These are phyloP conservation scores for Drosophila ananassae DNA, from an alignment of 1,140 invertebrate species.

Conservation along the genomic window DNA sequence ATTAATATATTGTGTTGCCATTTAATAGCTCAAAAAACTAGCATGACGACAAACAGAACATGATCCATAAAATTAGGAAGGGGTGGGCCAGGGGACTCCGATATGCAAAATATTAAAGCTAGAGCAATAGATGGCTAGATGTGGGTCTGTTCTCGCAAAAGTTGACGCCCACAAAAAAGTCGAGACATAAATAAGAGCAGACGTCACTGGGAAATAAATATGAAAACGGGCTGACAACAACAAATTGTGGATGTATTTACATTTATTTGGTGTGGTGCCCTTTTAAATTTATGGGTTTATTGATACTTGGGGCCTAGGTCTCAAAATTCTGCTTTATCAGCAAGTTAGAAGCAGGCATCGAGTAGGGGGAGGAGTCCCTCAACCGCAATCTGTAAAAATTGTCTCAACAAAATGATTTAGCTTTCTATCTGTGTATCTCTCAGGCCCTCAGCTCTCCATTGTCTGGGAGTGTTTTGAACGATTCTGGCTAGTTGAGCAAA, in stretches of 20 bases:
- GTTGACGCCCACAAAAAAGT: slow-evolving; percentile 50
- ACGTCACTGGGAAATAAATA: slow-evolving; percentile 34
- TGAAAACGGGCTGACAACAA: slow-evolving; percentile 61
- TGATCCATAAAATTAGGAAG: slow-evolving; percentile 28
- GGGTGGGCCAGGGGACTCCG: slow-evolving; percentile 26
- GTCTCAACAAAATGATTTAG: slow-evolving; percentile 50
- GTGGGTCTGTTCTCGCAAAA: slow-evolving; percentile 26
- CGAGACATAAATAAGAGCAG: slow-evolving; percentile 46
- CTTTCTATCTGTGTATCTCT: slow-evolving; percentile 27
- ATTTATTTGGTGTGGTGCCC: slow-evolving; percentile 39
- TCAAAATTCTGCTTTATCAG: slow-evolving; percentile 55
- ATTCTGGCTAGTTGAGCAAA: slow-evolving; percentile 49
- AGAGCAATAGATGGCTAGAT: slow-evolving; percentile 24
- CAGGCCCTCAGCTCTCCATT: slow-evolving; percentile 7
- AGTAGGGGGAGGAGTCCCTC: slow-evolving; percentile 13
- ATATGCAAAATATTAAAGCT: slow-evolving; percentile 57
- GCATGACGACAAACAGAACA: slow-evolving; percentile 40
- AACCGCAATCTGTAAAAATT: slow-evolving; percentile 46
- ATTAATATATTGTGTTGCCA: slow-evolving; percentile 47
- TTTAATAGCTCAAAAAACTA: slow-evolving; percentile 39
- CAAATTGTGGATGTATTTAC: slow-evolving; percentile 50
- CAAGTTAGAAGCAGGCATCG: slow-evolving; percentile 13
- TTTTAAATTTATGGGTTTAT: slow-evolving; percentile 60
- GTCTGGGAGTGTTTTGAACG: slow-evolving; percentile 49
- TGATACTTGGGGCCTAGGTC: slow-evolving; percentile 37